These are phyloP conservation scores for Drosophila mayri DNA, from an alignment of 1,140 invertebrate species.

Conservation along the genomic window DNA sequence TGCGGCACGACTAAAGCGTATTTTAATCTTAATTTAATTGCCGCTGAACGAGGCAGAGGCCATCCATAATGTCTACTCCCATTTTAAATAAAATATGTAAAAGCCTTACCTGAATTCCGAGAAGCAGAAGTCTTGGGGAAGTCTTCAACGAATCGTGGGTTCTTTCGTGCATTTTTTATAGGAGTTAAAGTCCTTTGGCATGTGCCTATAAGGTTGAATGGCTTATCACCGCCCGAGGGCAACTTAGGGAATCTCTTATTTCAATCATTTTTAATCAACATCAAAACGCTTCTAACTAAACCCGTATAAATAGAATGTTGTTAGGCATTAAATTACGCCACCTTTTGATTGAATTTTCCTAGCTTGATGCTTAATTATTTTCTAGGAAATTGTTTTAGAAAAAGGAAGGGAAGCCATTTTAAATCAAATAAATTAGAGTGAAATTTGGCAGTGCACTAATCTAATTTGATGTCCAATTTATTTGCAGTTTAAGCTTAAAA, in stretches of 20 bases:
- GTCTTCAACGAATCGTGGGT: not conserved
- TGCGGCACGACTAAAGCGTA: not conserved
- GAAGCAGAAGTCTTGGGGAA: not conserved
- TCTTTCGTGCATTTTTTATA: slow-evolving; percentile 3
- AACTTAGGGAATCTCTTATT: not conserved
- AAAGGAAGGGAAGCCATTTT: too few relatives aligned
- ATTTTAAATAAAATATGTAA: not conserved
- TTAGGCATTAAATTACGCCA: slow-evolving; percentile 1
- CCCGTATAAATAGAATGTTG: not conserved
- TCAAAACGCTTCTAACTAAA: slow-evolving; percentile 2
- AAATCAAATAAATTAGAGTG: not conserved
- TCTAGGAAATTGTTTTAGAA: not conserved
- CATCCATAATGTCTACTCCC: not conserved
- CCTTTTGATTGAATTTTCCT: not conserved
- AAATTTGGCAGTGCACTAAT: not conserved
- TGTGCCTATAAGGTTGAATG: not conserved
- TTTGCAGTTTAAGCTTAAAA: slow-evolving; percentile 14
- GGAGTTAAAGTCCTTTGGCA: not conserved
- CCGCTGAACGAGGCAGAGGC: not conserved
- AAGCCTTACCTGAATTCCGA: slow-evolving; percentile 2
- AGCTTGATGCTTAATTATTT: not conserved
- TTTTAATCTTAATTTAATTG: slow-evolving; percentile 18
- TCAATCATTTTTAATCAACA: slow-evolving; percentile 1
- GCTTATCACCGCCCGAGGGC: not conserved
- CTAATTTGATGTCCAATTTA: too few relatives aligned